Evolutionary conservation across 2,113 vertebrate genomes (phyloP).

Genomic region (Bubalus kerabau): DNA sequence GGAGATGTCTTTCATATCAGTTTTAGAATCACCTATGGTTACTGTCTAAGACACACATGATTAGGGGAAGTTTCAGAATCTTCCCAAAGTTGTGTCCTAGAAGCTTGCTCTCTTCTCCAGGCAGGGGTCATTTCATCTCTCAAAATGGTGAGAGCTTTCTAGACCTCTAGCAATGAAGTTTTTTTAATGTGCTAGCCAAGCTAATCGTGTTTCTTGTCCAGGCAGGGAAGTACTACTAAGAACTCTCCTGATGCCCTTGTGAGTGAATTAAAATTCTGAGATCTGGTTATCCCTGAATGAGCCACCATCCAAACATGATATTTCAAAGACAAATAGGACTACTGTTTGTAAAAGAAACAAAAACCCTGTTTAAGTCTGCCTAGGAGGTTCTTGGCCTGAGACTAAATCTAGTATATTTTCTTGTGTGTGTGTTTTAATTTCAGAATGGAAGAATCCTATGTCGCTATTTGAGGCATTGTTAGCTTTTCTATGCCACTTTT

Average conservation of each 20-base stretch:
- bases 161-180: not conserved
- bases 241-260: not conserved
- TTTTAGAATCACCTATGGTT: not conserved
- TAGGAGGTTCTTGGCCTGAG: not conserved
- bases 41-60: not conserved
- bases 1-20: not conserved
- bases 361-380: not conserved
- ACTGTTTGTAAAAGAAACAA: not conserved
- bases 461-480: not conserved
- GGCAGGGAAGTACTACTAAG: not conserved
- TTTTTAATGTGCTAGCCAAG: not conserved
- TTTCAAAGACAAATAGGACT: not conserved
- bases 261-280: not conserved
- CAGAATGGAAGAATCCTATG: not conserved
- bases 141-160: not conserved
- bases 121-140: not conserved
- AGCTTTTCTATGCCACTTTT: not conserved
- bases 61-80: not conserved
- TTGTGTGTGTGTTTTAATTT: not conserved
- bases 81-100: not conserved
- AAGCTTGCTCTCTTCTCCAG: not conserved
- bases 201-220: not conserved
- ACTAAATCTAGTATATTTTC: not conserved
- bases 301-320: not conserved
- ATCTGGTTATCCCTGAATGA: not conserved